Base-by-base conservation (phyloP, 2,113 vertebrate species). In the Scortum barcoo region DNA sequence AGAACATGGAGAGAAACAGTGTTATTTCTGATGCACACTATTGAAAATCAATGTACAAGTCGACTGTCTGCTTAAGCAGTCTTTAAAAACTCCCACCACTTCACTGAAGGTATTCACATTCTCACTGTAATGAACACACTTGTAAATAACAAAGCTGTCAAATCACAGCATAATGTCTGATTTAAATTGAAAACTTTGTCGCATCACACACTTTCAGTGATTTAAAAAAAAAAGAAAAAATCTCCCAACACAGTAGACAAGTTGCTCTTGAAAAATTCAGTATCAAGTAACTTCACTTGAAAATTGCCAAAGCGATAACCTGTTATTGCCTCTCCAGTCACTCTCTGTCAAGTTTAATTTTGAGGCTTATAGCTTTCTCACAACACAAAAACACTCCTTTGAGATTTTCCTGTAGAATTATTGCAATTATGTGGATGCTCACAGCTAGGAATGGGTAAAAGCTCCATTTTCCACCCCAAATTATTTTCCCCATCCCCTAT, bases 291-390 rank as follows among this genome's bases (percentile, higher is more conserved):
- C 74, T 60, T 58, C 17, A 71, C 56, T 83, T 75, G 53, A 30
- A 81, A 85, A 83, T 65, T 85, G 70, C 50, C 26, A 20, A 44
- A 76, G 63, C 76, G 65, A 68, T 68, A 83, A 89, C 80, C 46
- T 61, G 73, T 77, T 83, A 88, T 81, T 87, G 62, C 76, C 33
- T 72, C 65, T 38, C 60, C 26, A 79, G 76, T 88, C 80, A 81
- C 79, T 90, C 65, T 78, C 76, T 78, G 83, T 73, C 72, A 84
- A 76, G 78, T 91, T 90, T 88, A 80, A 90, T 93, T 79, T 75
- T 78, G 62, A 88, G 46, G n/a, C 72, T 62, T 81, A 79, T 76
- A 72, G 72, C 73, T 80, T 89, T 83, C 60, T 83, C 83, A 69
- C 69, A 83, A 85, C 54, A 88, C 58, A 79, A 76, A 90, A 88